A percentile compares a stretch with the other conserved stretches of the same genome.
These are phyloP conservation scores for Apomyelois bistriatella DNA, from an alignment of 2,888 invertebrate species.

Conservation along the genomic window DNA sequence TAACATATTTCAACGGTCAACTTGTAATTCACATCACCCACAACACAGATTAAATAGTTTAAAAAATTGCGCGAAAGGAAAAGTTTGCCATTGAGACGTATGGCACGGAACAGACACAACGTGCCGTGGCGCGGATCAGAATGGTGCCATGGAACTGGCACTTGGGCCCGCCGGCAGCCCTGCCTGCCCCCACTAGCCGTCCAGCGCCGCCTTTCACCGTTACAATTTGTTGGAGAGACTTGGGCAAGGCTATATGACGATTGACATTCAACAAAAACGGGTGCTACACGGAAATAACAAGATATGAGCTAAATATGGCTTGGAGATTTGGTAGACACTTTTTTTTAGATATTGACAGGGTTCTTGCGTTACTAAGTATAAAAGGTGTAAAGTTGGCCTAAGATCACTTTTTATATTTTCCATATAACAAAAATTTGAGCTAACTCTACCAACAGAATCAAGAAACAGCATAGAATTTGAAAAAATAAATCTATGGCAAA, in stretches of 20 bases:
- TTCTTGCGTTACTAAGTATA: no score
- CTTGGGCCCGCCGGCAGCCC: not conserved
- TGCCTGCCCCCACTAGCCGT: constrained; percentile 2
- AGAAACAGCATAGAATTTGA: no score
- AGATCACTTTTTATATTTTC: no score
- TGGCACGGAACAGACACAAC: constrained; percentile 21
- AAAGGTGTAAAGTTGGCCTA: no score
- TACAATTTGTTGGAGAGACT: constrained; percentile 69
- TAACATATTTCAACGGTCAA: constrained; percentile 55
- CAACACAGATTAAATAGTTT: constrained; percentile 33
- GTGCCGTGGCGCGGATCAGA: constrained; percentile 20
- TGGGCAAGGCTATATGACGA: constrained; percentile 74
- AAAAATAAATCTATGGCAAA: no score
- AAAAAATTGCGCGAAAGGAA: constrained; percentile 57
- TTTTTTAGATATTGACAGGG: not conserved
- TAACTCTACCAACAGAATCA: no score
- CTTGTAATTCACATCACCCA: constrained; percentile 30
- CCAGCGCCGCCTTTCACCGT: constrained; percentile 57
- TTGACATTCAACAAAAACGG: constrained; percentile 75
- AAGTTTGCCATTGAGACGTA: constrained; percentile 39
- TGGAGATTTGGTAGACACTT: not conserved
- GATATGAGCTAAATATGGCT: constrained; percentile 12
- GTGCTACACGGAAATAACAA: constrained; percentile 58
- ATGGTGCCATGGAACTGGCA: constrained; percentile 12
- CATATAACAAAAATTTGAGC: no score